Conservation (phyloP, 2,797 vertebrate species). For the Eulemur mongoz region DNA sequence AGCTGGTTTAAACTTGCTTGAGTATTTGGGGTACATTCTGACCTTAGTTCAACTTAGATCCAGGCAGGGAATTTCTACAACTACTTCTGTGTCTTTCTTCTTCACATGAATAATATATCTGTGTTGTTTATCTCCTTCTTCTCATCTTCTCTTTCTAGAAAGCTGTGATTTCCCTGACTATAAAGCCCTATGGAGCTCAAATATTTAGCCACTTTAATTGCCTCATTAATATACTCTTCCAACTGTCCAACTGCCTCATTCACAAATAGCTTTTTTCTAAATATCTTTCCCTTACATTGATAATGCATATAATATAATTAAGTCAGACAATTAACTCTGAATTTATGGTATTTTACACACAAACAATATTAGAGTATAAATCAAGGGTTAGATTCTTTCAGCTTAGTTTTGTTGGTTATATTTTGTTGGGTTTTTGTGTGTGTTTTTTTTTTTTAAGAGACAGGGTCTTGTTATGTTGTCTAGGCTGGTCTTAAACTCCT, state of each 20-base stretch:
- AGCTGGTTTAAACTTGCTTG: background rate
- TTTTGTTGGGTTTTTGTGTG: too few species aligned
- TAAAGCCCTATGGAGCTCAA: background rate
- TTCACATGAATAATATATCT: background rate
- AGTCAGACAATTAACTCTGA: slow-evolving; percentile 18
- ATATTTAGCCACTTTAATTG: slow-evolving; percentile 2
- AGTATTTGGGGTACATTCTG: background rate
- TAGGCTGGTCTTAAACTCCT: background rate
- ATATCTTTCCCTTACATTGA: background rate
- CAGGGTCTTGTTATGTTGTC: background rate
- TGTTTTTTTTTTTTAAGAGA: background rate
- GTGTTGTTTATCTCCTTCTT: background rate
- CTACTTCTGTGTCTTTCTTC: background rate
- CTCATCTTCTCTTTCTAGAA: slow-evolving; percentile 14
- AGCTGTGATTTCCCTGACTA: background rate
- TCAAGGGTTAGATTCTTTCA: background rate
- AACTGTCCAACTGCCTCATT: background rate
- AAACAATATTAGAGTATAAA: background rate
- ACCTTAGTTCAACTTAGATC: slow-evolving; percentile 16
- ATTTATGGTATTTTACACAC: background rate
- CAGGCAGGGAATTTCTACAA: background rate
- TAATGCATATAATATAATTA: background rate
- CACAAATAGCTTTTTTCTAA: background rate
- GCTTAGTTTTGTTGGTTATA: background rate
- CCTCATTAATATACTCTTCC: background rate